Percentiles rank a stretch among this genome's conserved stretches.
Evolutionary conservation across 2,113 vertebrate genomes (phyloP).

Genomic region (Brachyhypopomus gauderio): DNA sequence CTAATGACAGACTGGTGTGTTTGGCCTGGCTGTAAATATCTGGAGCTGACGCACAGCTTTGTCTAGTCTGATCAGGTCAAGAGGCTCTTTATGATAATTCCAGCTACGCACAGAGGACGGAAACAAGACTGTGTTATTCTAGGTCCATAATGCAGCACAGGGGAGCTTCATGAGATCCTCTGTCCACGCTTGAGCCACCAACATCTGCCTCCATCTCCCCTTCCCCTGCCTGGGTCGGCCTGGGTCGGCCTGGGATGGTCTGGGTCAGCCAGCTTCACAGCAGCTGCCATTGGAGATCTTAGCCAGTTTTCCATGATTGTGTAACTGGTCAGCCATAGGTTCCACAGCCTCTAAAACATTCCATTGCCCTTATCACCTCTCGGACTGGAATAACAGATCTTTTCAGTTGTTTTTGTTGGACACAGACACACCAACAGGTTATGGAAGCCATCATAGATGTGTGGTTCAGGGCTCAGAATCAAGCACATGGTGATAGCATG

Average conservation of each 20-base stretch:
- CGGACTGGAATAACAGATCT: neutral
- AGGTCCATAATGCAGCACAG: too few species aligned
- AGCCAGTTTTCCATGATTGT: neutral
- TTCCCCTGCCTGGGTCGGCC: too few species aligned
- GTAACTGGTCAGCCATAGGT: slow-evolving; percentile 33
- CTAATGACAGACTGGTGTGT: neutral
- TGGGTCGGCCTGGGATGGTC: neutral
- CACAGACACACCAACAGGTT: slow-evolving; percentile 3
- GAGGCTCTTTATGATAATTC: too few species aligned
- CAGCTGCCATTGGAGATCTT: neutral
- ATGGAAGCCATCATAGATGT: slow-evolving; percentile 29
- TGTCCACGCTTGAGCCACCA: neutral
- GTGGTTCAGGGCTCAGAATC: slow-evolving; percentile 2
- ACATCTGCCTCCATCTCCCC: neutral
- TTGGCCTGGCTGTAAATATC: neutral
- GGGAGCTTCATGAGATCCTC: too few species aligned
- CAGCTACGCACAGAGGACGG: too few species aligned
- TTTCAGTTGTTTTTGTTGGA: slow-evolving; percentile 23
- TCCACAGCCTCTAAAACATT: slow-evolving; percentile 5
- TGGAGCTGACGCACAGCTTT: neutral
- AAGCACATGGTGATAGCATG: neutral
- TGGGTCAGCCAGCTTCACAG: neutral
- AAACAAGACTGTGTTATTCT: too few species aligned
- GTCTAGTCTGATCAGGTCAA: neutral
- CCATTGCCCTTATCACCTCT: neutral